Conservation (phyloP, 2,113 vertebrate species). For the Strix aluco region DNA sequence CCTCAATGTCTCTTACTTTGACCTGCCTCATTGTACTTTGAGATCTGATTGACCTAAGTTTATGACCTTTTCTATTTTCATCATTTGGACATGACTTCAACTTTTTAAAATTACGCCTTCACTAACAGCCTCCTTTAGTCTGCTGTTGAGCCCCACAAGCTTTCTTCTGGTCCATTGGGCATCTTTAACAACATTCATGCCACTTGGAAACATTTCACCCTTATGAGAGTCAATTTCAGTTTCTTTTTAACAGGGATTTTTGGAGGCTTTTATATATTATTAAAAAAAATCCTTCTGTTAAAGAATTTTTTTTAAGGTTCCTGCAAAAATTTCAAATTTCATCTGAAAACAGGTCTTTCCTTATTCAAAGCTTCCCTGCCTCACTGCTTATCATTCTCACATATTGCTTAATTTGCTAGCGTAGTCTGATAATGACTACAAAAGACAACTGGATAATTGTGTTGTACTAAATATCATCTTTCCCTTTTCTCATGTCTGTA, state of each 20-base stretch:
- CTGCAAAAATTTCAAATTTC: background rate
- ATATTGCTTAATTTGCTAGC: background rate
- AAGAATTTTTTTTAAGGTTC: background rate
- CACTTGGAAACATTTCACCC: background rate
- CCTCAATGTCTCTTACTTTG: background rate
- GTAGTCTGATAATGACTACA: background rate
- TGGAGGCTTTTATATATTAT: no score
- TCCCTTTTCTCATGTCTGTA: background rate
- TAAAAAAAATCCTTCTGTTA: background rate
- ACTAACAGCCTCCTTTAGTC: background rate
- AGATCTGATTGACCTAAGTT: background rate
- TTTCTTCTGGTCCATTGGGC: background rate
- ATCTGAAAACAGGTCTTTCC: background rate
- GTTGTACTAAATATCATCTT: background rate
- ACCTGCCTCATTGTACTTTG: background rate
- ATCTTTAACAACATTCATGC: background rate
- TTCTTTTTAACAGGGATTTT: background rate
- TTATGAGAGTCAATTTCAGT: background rate
- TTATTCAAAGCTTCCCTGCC: background rate
- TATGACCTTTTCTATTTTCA: background rate
- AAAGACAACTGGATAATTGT: background rate
- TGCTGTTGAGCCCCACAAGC: background rate
- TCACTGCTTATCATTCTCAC: background rate
- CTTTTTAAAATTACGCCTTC: background rate
- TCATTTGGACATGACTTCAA: background rate